Conservation (phyloP, 2,797 vertebrate species). For the Agapornis canus region DNA sequence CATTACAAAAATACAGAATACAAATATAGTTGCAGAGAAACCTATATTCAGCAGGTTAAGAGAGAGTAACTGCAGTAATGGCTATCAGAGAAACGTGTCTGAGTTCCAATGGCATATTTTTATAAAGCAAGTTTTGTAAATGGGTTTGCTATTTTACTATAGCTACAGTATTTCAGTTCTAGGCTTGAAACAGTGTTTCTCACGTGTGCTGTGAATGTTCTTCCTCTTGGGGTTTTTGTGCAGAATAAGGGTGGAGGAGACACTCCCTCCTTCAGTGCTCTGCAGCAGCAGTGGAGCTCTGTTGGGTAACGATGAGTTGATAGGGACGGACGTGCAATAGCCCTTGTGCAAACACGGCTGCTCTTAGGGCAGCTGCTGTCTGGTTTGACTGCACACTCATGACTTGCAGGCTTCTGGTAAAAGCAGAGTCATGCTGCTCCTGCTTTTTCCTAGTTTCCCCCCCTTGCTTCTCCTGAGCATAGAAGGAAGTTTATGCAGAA, state of each 20-base stretch:
- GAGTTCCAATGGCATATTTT: background rate
- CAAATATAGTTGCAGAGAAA: background rate
- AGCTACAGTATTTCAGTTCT: background rate
- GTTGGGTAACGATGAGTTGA: background rate
- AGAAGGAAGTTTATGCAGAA: background rate
- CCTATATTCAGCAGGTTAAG: background rate
- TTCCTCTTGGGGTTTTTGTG: background rate
- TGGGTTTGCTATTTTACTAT: background rate
- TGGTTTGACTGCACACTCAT: background rate
- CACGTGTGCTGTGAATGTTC: background rate
- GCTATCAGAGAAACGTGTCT: background rate
- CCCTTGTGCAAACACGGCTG: background rate
- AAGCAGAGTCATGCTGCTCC: constrained; percentile 14
- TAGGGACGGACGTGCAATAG: background rate
- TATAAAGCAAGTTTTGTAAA: background rate
- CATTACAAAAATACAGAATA: background rate
- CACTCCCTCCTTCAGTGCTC: background rate
- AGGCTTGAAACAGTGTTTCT: background rate
- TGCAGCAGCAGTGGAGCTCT: background rate
- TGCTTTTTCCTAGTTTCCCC: background rate
- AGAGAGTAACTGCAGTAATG: background rate
- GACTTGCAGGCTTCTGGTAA: constrained; percentile 23
- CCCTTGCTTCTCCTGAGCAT: background rate
- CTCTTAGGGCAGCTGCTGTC: background rate
- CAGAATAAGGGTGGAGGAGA: background rate